These are phyloP conservation scores for Pycnomerus fuliginosus DNA, from an alignment of 2,888 invertebrate genomes.

Conservation along the genomic window DNA sequence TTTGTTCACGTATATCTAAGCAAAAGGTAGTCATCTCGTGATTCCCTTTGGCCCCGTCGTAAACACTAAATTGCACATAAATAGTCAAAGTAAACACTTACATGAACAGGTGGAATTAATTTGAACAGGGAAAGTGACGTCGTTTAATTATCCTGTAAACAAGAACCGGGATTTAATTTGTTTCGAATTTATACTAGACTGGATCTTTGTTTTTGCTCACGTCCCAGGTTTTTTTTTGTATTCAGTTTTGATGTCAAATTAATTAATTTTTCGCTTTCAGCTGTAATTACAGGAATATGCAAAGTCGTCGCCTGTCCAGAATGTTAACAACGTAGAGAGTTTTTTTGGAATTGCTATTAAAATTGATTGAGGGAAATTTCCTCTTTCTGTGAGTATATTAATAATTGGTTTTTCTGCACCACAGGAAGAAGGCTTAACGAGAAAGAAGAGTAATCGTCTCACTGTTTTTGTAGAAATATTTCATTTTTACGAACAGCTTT, in stretches of 20 bases:
- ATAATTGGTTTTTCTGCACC: constrained; percentile 15
- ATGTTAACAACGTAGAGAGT: too few relatives aligned
- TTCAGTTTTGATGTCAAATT: too few relatives aligned
- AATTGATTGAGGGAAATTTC: too few relatives aligned
- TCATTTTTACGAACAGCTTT: constrained; percentile 4
- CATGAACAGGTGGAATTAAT: not conserved
- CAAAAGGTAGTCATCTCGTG: constrained; percentile 9
- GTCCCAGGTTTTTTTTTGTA: too few relatives aligned
- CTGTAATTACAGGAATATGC: too few relatives aligned
- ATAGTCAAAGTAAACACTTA: constrained; percentile 9
- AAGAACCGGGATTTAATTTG: not conserved
- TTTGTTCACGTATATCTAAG: constrained; percentile 15
- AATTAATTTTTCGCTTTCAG: too few relatives aligned
- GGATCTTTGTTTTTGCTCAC: too few relatives aligned
- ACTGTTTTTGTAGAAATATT: constrained; percentile 9
- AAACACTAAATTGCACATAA: constrained; percentile 5
- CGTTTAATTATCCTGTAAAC: not conserved
- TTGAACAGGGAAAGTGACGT: constrained; percentile 2
- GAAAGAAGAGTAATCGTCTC: constrained; percentile 10
- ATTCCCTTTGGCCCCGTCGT: not conserved
- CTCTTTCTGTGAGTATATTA: constrained; percentile 19
- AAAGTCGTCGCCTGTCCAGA: too few relatives aligned
- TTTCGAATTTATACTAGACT: too few relatives aligned
- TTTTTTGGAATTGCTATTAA: too few relatives aligned
- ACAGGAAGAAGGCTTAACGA: constrained; percentile 16